Evolutionary conservation across 2,888 invertebrate species (phyloP).

Genomic region (Andrena dorsata): DNA sequence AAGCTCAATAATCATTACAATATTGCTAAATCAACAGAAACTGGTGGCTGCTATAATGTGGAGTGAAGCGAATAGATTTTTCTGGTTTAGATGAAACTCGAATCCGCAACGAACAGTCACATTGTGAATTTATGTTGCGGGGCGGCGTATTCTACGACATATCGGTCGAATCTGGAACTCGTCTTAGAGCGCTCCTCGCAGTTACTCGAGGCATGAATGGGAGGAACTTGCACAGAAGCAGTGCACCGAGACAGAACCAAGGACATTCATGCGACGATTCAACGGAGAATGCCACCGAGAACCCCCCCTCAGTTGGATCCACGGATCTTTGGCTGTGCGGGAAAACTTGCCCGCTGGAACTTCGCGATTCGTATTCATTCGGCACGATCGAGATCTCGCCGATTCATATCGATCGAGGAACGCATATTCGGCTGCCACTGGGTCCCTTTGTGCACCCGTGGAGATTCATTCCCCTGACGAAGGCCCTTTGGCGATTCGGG

Average conservation of each 20-base stretch:
- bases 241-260: conserved; percentile 23
- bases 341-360: conserved; percentile 30
- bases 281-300: conserved; percentile 28
- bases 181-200: neutral
- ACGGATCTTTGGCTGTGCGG: neutral
- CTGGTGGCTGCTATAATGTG: no score
- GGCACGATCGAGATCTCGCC: conserved; percentile 21
- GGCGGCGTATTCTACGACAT: neutral
- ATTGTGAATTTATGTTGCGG: neutral
- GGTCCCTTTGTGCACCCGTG: conserved; percentile 11
- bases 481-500: neutral
- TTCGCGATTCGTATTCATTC: conserved; percentile 42
- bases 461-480: conserved; percentile 5
- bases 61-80: no score
- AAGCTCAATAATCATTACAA: no score
- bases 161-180: neutral
- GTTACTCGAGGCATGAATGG: conserved; percentile 28
- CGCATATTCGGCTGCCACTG: conserved; percentile 28
- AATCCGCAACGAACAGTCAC: neutral
- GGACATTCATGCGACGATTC: conserved; percentile 51
- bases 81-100: no score
- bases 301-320: neutral
- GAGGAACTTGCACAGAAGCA: conserved; percentile 23
- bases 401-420: conserved; percentile 49
- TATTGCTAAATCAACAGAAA: no score